Evolutionary conservation across 2,113 vertebrate genomes (phyloP), one percentile per base, ranked within the genome.

Genomic region (Thomomys bottae): DNA sequence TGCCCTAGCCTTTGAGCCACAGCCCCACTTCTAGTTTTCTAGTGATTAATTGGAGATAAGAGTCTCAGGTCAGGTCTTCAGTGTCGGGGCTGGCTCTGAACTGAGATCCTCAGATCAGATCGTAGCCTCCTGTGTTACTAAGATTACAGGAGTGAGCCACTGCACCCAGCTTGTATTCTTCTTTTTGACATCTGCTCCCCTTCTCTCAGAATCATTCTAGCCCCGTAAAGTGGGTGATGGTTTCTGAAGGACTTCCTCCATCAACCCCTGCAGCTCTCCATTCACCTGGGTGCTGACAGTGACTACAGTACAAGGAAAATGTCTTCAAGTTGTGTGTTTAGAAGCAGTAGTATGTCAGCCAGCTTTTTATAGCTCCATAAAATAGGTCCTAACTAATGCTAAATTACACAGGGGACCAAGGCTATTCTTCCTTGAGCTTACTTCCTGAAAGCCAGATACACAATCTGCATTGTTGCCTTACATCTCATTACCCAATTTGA

Each of bases 311-410:
- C 38, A 81, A 61, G 93, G 86, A 70, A 88, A 91, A 85, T 34
- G 12, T 70, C 66, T 40, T n/a, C 42, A 76, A 23, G 32, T 89
- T 79, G 21, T 89, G 76, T 36, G 24, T 87, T 83, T 72, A 63
- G 71, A 83, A 87, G 49, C 67, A 28, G 23, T 49, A 78, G 67
- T 54, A 49, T 24, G 68, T 42, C 45, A 61, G 32, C 38, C 45
- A 83, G 38, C 71, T 94, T 94, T 94, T 92, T 59, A 92, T 40
- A 88, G 84, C 6, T 71, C 40, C 88, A 30, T 54, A 66, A 91
- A 93, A 80, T 57, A 71, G 30, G 80, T 42, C 40, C 68, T 66
- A 84, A 84, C 76, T 77, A 63, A 90, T 42, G 64, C 59, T 26
- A 54, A 86, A 9, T 36, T 71, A 84, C 64, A 66, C 57, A 70